Base-by-base conservation (phyloP, 2,797 vertebrate species). In the Uromys caudimaculatus region DNA sequence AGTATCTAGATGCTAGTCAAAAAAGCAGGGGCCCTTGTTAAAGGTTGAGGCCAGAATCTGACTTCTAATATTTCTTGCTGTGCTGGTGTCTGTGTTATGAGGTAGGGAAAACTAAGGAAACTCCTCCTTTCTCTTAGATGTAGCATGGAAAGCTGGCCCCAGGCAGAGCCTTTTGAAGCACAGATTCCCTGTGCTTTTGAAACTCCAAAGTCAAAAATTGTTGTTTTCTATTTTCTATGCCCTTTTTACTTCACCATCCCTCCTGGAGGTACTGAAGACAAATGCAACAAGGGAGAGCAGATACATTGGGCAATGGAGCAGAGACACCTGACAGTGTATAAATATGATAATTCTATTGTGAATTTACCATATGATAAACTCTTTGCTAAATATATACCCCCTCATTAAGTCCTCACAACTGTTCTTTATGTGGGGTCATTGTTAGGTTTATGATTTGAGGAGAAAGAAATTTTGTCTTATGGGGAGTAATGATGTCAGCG, bases 201-300 rank as follows among this genome's bases (percentile, higher is more conserved):
- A 90, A 90, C 32, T 76, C 86, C n/a, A 47, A 44, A 90, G 35
- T 62, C 86, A 92, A 91, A 60, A 95, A 62, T 38, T 95, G 12
- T 52, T 82, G 21, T n/a, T 85, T 90, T 89, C n/a, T 77, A 35
- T 89, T 95, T 78, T 81, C 23, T 75, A 3, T 60, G 58, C n/a
- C 24, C 79, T 62, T 95, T 93, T 44, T 88, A 19, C 35, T 60
- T 47, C 41, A 52, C 10, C 29, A 29, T 27, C 1, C 12, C 35
- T 76, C 78, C 73, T 73, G 75, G 52, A 93, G 60, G 32, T 44
- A 47, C 14, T 13, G 12, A 81, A 90, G 41, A 44, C n/a, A 88
- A 91, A 60, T 10, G 35, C 11, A 62, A 52, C 32, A 19, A 17
- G 1, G 35, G 9, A 79, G 52, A 56, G 10, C 64, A 10, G 44